Evolutionary conservation across 1,140 invertebrate genomes (phyloP).

Genomic region (Adelges cooleyi): DNA sequence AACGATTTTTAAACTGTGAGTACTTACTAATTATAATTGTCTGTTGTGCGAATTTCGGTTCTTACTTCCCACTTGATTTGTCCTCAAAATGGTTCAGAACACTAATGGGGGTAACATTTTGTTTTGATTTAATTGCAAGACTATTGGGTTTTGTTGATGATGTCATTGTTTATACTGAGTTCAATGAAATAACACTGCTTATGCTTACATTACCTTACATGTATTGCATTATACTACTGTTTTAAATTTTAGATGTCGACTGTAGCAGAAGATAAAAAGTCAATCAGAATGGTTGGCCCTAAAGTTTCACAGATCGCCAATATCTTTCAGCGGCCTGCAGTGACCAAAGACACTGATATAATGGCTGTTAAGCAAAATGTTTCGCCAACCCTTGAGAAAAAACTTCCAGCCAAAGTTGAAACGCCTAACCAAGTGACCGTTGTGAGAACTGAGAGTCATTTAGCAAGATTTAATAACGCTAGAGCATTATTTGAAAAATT

Average conservation of each 20-base stretch:
- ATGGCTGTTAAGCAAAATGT: constrained; percentile 1
- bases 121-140: not conserved
- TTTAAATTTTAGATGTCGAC: constrained; percentile 17
- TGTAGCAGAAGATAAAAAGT: constrained; percentile 13
- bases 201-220: not conserved
- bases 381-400: constrained; percentile 21
- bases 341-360: constrained; percentile 28
- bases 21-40: not conserved
- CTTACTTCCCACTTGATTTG: not conserved
- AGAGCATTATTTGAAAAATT: constrained; percentile 85
- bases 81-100: not conserved
- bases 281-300: constrained; percentile 47
- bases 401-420: constrained; percentile 32
- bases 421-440: constrained; percentile 53
- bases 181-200: not conserved
- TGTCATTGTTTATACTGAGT: not conserved
- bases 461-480: constrained; percentile 82
- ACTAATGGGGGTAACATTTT: not conserved
- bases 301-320: constrained; percentile 85
- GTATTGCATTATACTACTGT: not conserved
- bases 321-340: constrained; percentile 54
- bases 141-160: not conserved
- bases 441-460: constrained; percentile 76
- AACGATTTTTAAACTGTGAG: constrained; percentile 13
- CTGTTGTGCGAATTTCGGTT: too few species aligned